A percentile compares a stretch with the other conserved stretches of the same genome.
Conservation (phyloP, 2,888 invertebrate species). For the Enchytraeus crypticus region DNA sequence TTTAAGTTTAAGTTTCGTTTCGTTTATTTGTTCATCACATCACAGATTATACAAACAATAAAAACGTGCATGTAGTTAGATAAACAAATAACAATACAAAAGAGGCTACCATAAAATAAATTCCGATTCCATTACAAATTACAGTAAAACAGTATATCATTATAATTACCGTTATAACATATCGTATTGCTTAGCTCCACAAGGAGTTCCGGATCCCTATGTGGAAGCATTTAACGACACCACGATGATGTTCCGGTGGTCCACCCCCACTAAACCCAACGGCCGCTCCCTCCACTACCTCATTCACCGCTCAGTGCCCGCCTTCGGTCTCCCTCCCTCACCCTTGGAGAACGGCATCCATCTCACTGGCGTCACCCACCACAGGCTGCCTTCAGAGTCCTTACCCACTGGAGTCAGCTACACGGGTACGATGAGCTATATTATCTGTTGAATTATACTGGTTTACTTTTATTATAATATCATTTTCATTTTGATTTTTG, state of each 20-base stretch:
- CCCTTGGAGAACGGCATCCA: constrained; percentile 36
- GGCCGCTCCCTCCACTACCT: constrained; percentile 41
- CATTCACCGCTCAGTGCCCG: constrained; percentile 37
- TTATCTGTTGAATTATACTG: constrained; percentile 2
- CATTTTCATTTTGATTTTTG: neutral
- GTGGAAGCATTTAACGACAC: constrained; percentile 39
- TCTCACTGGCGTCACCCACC: constrained; percentile 45
- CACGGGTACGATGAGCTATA: too few species aligned
- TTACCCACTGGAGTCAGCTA: constrained; percentile 43
- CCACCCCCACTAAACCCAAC: constrained; percentile 37
- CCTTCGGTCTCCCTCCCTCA: constrained; percentile 41
- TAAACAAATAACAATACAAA: too few species aligned
- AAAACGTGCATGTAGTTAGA: too few species aligned
- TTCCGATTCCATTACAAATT: too few species aligned
- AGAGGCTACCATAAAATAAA: too few species aligned
- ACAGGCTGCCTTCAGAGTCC: constrained; percentile 38
- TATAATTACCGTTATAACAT: too few species aligned
- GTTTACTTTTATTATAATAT: neutral
- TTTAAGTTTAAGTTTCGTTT: too few species aligned
- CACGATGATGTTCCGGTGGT: constrained; percentile 38
- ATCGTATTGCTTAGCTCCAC: constrained; percentile 34
- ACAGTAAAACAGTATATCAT: too few species aligned
- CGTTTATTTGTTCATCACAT: too few species aligned
- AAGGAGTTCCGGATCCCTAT: constrained; percentile 31
- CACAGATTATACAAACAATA: too few species aligned